A percentile compares a stretch with the other conserved stretches of the same genome.
Conservation (phyloP, 2,888 invertebrate genomes). For the Drosophila koepferae region DNA sequence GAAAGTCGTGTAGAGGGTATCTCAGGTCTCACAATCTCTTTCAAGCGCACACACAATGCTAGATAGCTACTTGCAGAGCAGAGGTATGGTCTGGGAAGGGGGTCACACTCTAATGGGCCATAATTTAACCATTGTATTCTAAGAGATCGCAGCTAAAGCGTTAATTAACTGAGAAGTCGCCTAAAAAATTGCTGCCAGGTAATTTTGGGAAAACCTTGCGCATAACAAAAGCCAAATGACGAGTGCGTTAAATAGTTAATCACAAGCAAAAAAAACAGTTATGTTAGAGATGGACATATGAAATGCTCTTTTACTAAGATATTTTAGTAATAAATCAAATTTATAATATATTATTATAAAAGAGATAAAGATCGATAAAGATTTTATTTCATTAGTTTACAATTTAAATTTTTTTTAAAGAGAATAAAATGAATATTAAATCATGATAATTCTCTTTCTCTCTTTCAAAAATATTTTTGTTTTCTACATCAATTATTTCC, state of each 20-base stretch:
- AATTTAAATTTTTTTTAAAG: too few relatives aligned
- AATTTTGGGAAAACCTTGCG: conserved; percentile 50
- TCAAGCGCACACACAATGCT: conserved; percentile 41
- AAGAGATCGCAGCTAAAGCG: conserved; percentile 41
- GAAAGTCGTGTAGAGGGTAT: conserved; percentile 13
- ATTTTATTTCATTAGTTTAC: too few relatives aligned
- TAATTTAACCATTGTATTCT: conserved; percentile 71
- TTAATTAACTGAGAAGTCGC: conserved; percentile 78
- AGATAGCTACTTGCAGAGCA: conserved; percentile 17
- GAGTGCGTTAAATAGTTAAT: conserved; percentile 57
- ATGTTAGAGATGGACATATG: background rate
- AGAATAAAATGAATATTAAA: too few relatives aligned
- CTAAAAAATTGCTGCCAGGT: conserved; percentile 43
- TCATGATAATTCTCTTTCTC: background rate
- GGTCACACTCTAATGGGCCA: conserved; percentile 64
- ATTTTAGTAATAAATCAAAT: background rate
- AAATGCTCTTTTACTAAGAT: background rate
- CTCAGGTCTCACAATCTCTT: conserved; percentile 17
- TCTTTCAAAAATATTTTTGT: background rate
- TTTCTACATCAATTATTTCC: background rate
- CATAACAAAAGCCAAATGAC: conserved; percentile 59
- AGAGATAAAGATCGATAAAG: too few relatives aligned
- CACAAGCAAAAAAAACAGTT: conserved; percentile 3
- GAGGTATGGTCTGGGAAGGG: background rate
- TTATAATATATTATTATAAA: background rate